A percentile compares a stretch with the other conserved stretches of the same genome.
phyloP scores from a whole-genome alignment of 2,888 invertebrate species.

The Buathra laborator region DNA sequence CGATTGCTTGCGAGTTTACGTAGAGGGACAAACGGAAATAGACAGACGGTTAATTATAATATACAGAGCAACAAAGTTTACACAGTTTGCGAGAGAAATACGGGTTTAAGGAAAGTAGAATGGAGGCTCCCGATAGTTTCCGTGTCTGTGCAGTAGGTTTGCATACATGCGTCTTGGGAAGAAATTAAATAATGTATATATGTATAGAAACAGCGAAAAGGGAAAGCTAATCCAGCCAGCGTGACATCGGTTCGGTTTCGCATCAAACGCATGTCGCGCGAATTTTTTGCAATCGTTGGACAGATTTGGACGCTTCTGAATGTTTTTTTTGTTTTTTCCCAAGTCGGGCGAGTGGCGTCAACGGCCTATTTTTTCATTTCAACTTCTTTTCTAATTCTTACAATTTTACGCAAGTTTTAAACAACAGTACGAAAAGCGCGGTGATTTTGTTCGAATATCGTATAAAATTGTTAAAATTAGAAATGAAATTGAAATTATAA shows the following conservation, averaged over 20 bases:
- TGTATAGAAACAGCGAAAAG: conserved; percentile 21
- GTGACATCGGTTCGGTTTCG: conserved; percentile 32
- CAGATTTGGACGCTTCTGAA: too few species aligned
- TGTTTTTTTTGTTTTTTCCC: background rate
- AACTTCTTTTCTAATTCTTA: too few species aligned
- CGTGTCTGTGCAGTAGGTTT: conserved; percentile 51
- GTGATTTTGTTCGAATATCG: too few species aligned
- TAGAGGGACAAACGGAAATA: conserved; percentile 24
- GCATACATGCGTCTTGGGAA: conserved; percentile 40
- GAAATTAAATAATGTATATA: conserved; percentile 1
- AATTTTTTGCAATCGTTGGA: background rate
- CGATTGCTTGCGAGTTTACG: conserved; percentile 38
- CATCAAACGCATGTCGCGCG: background rate
- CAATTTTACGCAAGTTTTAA: too few species aligned
- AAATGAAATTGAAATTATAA: too few species aligned
- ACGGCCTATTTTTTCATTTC: too few species aligned
- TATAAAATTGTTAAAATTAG: too few species aligned
- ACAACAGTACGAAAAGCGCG: too few species aligned
- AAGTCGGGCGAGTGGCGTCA: background rate
- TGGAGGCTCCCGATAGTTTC: conserved; percentile 19
- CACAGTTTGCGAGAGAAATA: conserved; percentile 48
- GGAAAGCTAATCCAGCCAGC: conserved; percentile 35
- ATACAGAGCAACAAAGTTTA: conserved; percentile 46
- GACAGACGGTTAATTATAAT: conserved; percentile 29
- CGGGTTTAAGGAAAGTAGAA: conserved; percentile 26